A percentile compares a stretch with the other conserved stretches of the same genome.
Evolutionary conservation across 2,888 invertebrate genomes (phyloP).

Genomic region (Sphecodes monilicornis): DNA sequence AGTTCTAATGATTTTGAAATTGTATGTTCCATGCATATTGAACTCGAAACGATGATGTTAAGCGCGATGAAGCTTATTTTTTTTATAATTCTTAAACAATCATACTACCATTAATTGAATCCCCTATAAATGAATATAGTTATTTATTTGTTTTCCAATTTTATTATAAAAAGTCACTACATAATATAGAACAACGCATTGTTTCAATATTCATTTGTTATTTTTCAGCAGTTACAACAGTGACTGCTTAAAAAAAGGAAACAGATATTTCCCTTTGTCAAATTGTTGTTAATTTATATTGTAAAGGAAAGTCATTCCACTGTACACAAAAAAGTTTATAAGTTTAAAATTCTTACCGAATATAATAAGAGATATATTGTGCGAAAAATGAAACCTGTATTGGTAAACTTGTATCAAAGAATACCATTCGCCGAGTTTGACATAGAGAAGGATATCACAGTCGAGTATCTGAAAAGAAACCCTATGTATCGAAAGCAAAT

Average conservation of each 20-base stretch:
- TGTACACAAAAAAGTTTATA: neutral
- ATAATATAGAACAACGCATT: no score
- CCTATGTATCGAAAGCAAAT: neutral
- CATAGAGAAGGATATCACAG: no score
- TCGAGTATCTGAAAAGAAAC: no score
- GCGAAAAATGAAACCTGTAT: neutral
- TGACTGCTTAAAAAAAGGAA: neutral
- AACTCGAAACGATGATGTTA: constrained; percentile 24
- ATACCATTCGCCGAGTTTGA: neutral
- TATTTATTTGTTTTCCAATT: no score
- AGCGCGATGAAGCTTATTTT: constrained; percentile 20
- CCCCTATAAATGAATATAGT: no score
- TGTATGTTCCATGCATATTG: neutral
- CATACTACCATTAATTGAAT: constrained; percentile 5
- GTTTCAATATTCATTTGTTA: neutral
- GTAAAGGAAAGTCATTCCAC: no score
- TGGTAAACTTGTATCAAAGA: neutral
- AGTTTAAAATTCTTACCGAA: neutral
- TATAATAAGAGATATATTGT: neutral
- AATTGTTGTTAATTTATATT: neutral
- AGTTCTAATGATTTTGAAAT: neutral
- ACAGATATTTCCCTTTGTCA: neutral
- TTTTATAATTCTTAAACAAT: constrained; percentile 1
- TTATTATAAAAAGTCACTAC: no score
- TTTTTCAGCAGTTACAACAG: neutral